Evolutionary conservation across 2,888 invertebrate genomes (phyloP).

Genomic region (Ornithoptera priamus): DNA sequence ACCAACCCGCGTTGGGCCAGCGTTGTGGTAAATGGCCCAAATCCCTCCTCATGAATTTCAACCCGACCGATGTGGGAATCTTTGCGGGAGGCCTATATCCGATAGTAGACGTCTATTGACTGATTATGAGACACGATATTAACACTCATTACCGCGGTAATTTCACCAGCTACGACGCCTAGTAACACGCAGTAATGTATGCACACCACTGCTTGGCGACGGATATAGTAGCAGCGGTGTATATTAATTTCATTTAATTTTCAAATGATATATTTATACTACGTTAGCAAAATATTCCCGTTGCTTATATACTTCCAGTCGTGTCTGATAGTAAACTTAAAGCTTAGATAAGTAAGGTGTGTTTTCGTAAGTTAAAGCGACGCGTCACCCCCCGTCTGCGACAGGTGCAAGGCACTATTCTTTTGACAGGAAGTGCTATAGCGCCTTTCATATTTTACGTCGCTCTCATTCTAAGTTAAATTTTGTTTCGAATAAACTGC

Average conservation of each 20-base stretch:
- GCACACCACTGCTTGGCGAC: too few relatives aligned
- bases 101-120: too few relatives aligned
- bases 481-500: slow-evolving; percentile 23
- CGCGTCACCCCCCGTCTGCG: slow-evolving; percentile 20
- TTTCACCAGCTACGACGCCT: too few relatives aligned
- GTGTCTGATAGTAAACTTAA: not conserved
- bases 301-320: slow-evolving; percentile 1
- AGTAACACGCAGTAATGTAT: too few relatives aligned
- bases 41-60: too few relatives aligned
- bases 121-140: too few relatives aligned
- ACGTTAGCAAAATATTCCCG: slow-evolving; percentile 18
- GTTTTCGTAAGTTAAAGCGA: not conserved
- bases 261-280: slow-evolving; percentile 7
- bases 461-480: slow-evolving; percentile 28
- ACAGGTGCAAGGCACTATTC: slow-evolving; percentile 29
- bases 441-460: slow-evolving; percentile 29
- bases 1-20: too few relatives aligned
- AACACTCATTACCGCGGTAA: too few relatives aligned
- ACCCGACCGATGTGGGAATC: too few relatives aligned
- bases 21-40: too few relatives aligned
- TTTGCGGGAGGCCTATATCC: too few relatives aligned
- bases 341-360: not conserved
- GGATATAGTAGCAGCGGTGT: too few relatives aligned
- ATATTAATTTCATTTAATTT: slow-evolving; percentile 18
- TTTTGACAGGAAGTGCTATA: slow-evolving; percentile 28